These are phyloP conservation scores for Clivina fossor DNA, from an alignment of 2,888 invertebrate genomes.

Conservation along the genomic window DNA sequence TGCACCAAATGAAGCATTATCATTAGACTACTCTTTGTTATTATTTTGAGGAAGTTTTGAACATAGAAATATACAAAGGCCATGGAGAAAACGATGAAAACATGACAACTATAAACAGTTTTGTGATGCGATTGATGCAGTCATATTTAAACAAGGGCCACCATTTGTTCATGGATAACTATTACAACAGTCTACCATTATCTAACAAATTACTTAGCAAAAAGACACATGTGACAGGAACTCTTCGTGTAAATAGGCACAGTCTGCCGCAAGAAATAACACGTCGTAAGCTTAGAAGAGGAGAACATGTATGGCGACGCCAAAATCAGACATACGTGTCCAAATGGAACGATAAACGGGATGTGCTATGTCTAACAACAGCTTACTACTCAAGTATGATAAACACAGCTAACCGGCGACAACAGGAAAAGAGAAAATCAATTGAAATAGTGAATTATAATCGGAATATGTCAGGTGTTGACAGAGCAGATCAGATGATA, in stretches of 20 bases:
- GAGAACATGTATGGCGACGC: conserved; percentile 38
- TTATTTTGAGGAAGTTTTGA: conserved; percentile 39
- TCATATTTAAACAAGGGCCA: conserved; percentile 43
- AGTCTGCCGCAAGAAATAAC: conserved; percentile 37
- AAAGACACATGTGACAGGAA: conserved; percentile 40
- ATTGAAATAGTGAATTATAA: conserved; percentile 41
- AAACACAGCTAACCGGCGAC: conserved; percentile 18
- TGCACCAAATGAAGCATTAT: conserved; percentile 36
- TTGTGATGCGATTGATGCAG: conserved; percentile 42
- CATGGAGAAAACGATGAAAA: conserved; percentile 34
- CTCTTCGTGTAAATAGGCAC: conserved; percentile 39
- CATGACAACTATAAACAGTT: conserved; percentile 38
- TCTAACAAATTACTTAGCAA: conserved; percentile 37
- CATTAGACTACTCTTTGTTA: conserved; percentile 40
- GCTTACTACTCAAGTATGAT: conserved; percentile 12
- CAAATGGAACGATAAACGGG: conserved; percentile 38
- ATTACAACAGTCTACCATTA: conserved; percentile 40
- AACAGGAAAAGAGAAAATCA: conserved; percentile 39
- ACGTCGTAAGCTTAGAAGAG: conserved; percentile 36
- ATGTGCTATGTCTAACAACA: conserved; percentile 35
- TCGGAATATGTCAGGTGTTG: conserved; percentile 32
- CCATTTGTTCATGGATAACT: conserved; percentile 44
- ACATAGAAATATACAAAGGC: conserved; percentile 40
- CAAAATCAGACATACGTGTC: conserved; percentile 37
- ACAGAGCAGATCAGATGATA: conserved; percentile 43